phyloP scores from a whole-genome alignment of 2,888 invertebrate genomes.

The Pyrochroa serraticornis region DNA sequence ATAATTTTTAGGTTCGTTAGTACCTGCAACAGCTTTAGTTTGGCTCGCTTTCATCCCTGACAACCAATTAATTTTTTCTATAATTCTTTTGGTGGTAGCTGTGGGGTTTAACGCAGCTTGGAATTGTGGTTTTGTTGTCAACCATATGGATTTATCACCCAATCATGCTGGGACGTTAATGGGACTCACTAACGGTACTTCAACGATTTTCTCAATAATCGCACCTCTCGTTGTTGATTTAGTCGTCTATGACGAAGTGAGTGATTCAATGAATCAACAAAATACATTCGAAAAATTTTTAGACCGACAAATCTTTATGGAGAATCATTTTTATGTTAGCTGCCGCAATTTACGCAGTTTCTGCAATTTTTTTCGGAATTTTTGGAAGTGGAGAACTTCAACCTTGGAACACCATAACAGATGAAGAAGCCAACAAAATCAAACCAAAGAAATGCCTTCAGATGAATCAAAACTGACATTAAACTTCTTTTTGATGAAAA shows the following conservation, averaged over 20 bases:
- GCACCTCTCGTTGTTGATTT: conserved; percentile 18
- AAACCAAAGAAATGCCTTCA: too few relatives aligned
- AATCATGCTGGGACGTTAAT: conserved; percentile 83
- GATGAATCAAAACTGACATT: too few relatives aligned
- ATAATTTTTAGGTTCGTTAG: conserved; percentile 69
- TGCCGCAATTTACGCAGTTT: too few relatives aligned
- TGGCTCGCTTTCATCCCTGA: conserved; percentile 62
- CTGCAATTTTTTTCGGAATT: too few relatives aligned
- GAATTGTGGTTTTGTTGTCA: conserved; percentile 75
- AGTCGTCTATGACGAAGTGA: conserved; percentile 43
- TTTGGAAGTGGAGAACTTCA: conserved; percentile 69
- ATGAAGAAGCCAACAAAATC: too few relatives aligned
- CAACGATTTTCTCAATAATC: conserved; percentile 70
- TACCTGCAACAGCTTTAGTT: conserved; percentile 71
- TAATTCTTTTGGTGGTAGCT: conserved; percentile 69
- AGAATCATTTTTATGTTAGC: too few relatives aligned
- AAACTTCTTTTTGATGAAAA: too few relatives aligned
- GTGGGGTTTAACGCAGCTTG: conserved; percentile 76
- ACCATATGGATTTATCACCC: conserved; percentile 84
- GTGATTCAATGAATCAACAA: too few relatives aligned
- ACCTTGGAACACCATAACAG: conserved; percentile 58
- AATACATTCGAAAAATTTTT: too few relatives aligned
- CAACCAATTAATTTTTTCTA: conserved; percentile 64
- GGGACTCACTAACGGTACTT: conserved; percentile 81
- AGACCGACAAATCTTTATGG: too few relatives aligned